A percentile compares a stretch with the other conserved stretches of the same genome.
phyloP scores from a whole-genome alignment of 2,888 invertebrate species.

The Polietes domitor region DNA sequence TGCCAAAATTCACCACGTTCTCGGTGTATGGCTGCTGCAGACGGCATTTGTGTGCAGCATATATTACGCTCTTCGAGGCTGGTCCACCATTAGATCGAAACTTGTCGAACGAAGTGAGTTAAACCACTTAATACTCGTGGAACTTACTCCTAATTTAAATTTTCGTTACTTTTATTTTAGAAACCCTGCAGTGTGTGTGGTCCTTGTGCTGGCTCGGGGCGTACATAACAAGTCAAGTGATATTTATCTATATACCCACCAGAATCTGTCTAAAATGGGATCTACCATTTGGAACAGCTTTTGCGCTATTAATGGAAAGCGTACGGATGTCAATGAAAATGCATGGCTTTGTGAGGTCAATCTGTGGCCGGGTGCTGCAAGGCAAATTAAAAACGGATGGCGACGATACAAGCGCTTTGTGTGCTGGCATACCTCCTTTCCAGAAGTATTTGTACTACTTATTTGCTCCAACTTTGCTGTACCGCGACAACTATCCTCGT shows the following conservation, averaged over 20 bases:
- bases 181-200: conserved; percentile 74
- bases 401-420: conserved; percentile 81
- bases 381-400: conserved; percentile 82
- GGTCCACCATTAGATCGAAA: conserved; percentile 80
- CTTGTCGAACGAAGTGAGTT: conserved; percentile 70
- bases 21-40: conserved; percentile 83
- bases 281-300: conserved; percentile 75
- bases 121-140: too few species aligned
- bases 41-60: conserved; percentile 80
- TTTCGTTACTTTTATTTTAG: conserved; percentile 71
- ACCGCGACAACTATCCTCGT: conserved; percentile 89
- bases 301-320: conserved; percentile 81
- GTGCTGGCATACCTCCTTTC: conserved; percentile 84
- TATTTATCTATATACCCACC: conserved; percentile 74
- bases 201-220: conserved; percentile 74
- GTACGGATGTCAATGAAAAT: conserved; percentile 93
- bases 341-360: conserved; percentile 90
- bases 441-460: conserved; percentile 91
- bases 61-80: conserved; percentile 81
- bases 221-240: conserved; percentile 74
- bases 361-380: conserved; percentile 83
- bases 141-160: too few species aligned
- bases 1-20: conserved; percentile 83
- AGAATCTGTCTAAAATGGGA: conserved; percentile 73
- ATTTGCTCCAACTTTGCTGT: conserved; percentile 91